Conservation (phyloP, 2,113 vertebrate species). For the Okapia johnstoni region DNA sequence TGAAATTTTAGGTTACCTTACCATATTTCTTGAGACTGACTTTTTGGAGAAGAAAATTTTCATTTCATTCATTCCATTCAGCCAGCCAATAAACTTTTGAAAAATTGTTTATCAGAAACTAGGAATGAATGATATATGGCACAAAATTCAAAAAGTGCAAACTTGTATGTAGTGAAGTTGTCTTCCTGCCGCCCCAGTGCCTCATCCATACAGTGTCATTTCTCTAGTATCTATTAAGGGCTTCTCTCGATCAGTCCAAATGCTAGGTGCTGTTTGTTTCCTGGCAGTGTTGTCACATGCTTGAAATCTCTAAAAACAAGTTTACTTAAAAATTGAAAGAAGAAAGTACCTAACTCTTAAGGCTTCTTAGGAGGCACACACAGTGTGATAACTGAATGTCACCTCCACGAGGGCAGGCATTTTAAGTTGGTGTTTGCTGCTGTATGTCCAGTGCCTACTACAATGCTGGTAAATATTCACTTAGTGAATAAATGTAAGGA, state of each 20-base stretch:
- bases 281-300: not conserved
- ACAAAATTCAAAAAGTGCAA: not conserved
- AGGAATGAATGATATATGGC: not conserved
- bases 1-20: not conserved
- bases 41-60: not conserved
- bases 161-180: not conserved
- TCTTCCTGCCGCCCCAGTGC: not conserved
- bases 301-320: conserved; percentile 16
- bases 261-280: not conserved
- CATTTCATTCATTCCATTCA: not conserved
- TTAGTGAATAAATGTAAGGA: not conserved
- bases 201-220: not conserved
- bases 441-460: not conserved
- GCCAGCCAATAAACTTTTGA: not conserved
- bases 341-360: not conserved
- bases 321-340: conserved; percentile 1
- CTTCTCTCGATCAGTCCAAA: not conserved
- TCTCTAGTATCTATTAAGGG: not conserved
- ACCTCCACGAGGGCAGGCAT: not conserved
- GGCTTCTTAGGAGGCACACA: not conserved
- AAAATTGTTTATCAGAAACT: not conserved
- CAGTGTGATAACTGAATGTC: not conserved
- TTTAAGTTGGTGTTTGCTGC: not conserved
- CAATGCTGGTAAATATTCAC: not conserved
- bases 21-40: not conserved